Conservation (phyloP, 2,888 invertebrate species). For the Andrena haemorrhoa region DNA sequence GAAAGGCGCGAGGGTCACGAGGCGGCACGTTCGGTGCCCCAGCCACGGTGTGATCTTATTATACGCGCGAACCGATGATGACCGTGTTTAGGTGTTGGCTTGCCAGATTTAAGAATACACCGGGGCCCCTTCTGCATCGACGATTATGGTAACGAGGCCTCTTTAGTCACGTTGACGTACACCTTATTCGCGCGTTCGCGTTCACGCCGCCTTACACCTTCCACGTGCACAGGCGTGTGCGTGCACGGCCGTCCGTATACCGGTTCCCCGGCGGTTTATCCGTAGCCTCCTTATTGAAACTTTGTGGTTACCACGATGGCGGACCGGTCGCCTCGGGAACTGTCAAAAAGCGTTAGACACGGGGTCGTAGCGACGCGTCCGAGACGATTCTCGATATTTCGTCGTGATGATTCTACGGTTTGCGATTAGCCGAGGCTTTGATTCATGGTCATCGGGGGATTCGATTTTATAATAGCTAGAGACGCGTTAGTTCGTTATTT, state of each 20-base stretch:
- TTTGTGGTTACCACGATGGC: conserved; percentile 67
- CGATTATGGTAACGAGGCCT: conserved; percentile 83
- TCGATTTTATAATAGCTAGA: neutral
- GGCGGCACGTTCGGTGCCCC: conserved; percentile 59
- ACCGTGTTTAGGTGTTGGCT: conserved; percentile 83
- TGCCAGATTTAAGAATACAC: conserved; percentile 82
- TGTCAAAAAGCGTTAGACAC: conserved; percentile 62
- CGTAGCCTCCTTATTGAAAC: conserved; percentile 69
- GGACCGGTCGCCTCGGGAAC: conserved; percentile 46
- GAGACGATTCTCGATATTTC: neutral
- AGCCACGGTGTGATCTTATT: conserved; percentile 79
- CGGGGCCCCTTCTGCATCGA: conserved; percentile 60
- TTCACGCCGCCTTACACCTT: conserved; percentile 30
- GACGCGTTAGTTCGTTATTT: neutral
- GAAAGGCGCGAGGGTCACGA: conserved; percentile 69
- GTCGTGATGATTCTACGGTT: neutral
- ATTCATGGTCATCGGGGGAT: neutral
- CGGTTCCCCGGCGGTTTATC: conserved; percentile 54
- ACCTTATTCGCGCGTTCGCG: conserved; percentile 72
- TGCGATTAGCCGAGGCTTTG: neutral
- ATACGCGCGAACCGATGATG: conserved; percentile 79
- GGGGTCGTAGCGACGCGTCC: neutral
- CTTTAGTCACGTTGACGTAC: conserved; percentile 81
- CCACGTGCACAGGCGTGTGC: conserved; percentile 34
- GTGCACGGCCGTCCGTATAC: conserved; percentile 14